A percentile compares a stretch with the other conserved stretches of the same genome.
phyloP scores from a whole-genome alignment of 2,113 vertebrate species.

The Urocitellus parryii region DNA sequence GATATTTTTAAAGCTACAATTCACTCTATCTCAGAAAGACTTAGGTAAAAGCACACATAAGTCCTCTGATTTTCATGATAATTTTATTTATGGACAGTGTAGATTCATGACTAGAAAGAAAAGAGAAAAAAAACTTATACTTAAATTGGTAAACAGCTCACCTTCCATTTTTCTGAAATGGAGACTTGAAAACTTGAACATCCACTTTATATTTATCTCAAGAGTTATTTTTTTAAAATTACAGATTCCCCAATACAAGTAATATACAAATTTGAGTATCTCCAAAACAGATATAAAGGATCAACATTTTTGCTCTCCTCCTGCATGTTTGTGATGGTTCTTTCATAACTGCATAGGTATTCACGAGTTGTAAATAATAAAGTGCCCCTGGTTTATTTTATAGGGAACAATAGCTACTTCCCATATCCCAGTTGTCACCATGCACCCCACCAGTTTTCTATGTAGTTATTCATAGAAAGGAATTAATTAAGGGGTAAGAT shows the following conservation, averaged over 20 bases:
- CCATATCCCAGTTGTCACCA: neutral
- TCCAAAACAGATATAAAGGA: neutral
- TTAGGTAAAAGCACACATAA: neutral
- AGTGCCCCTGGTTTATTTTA: neutral
- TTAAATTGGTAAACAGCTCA: neutral
- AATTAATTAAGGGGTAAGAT: neutral
- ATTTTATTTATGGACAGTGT: neutral
- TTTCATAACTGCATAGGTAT: neutral
- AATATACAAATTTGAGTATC: neutral
- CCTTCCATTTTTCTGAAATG: neutral
- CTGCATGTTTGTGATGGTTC: neutral
- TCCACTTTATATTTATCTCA: neutral
- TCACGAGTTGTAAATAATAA: neutral
- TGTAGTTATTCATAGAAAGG: constrained; percentile 6
- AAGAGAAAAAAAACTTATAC: neutral
- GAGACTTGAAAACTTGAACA: neutral
- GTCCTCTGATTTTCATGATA: neutral
- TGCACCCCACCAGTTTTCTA: neutral
- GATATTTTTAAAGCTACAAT: neutral
- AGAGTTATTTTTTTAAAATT: neutral
- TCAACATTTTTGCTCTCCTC: neutral
- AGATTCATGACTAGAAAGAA: neutral
- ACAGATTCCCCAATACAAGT: neutral
- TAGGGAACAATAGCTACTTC: neutral
- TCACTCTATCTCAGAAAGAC: neutral